phyloP scores from a whole-genome alignment of 37 sponge, comb jelly and placozoan genomes.

The Geodia barretti region DNA sequence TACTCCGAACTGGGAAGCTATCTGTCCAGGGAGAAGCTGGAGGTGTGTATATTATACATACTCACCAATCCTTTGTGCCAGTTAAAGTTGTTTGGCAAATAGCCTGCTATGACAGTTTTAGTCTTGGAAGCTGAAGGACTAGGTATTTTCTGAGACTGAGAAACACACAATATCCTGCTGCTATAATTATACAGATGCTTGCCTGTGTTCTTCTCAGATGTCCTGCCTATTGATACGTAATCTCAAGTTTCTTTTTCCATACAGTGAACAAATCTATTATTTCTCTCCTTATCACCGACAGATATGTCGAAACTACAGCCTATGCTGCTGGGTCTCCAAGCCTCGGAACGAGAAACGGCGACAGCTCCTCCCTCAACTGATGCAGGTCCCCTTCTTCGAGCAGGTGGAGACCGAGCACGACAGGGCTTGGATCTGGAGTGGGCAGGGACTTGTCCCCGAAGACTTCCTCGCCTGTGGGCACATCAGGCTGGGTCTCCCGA shows the following conservation, averaged over 20 bases:
- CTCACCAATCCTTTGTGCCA: background rate
- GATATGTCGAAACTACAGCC: slow-evolving; percentile 56
- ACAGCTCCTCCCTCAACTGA: slow-evolving; percentile 45
- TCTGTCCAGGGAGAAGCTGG: slow-evolving; percentile 44
- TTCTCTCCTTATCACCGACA: background rate
- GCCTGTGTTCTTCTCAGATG: too few species aligned
- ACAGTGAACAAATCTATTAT: background rate
- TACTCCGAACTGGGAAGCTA: slow-evolving; percentile 44
- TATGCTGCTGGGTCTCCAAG: slow-evolving; percentile 47
- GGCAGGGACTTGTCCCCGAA: slow-evolving; percentile 31
- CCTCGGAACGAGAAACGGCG: slow-evolving; percentile 30
- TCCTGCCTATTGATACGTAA: background rate
- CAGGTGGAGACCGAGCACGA: background rate
- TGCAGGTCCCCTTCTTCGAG: slow-evolving; percentile 24
- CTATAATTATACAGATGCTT: too few species aligned
- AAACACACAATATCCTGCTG: background rate
- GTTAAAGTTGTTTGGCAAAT: too few species aligned
- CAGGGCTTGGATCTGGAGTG: slow-evolving; percentile 6
- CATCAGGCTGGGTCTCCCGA: slow-evolving; percentile 31
- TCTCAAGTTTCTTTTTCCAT: background rate
- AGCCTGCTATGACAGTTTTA: too few species aligned
- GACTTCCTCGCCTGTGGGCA: slow-evolving; percentile 35
- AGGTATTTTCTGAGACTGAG: background rate
- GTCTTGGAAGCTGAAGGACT: too few species aligned
- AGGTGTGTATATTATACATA: slow-evolving; percentile 42